Base-by-base conservation (phyloP, 2,113 vertebrate species). In the Pituophis catenifer region DNA sequence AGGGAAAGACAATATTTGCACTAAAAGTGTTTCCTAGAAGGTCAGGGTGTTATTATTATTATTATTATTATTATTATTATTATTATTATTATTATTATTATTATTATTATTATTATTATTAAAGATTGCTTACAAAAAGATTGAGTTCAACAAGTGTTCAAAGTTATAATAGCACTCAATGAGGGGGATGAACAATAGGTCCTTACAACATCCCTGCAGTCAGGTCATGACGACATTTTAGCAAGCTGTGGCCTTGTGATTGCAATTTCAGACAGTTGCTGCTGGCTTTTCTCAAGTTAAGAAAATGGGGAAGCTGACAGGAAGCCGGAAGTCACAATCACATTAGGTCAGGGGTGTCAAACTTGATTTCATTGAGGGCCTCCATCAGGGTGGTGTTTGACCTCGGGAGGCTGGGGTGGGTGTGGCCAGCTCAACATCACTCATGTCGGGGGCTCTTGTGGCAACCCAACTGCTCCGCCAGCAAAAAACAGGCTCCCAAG, bases 1-100 rank as follows among this genome's bases (percentile, higher is more conserved):
- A 90, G 75, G 88, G 90, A 92, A 92, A 65, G 88, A 55, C 75
- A 90, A 70, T 92, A 92, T 54, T 90, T 92, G 65, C 50, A 90
- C 81, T 90, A 90, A 87, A 65, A 29, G 89, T 65, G 75, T 94
- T 89, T 52, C 52, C 81, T 90, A 81, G 86, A 57, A 90, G 52
- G 26, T 58, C 91, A 75, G 9, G 24, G 75, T 94, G 12, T 15
- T 29, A 70, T 94, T 58, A 2, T 23, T 55, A 5, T 55, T 19
- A 5, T 55, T 55, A 19, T 57, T 59, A 24, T 59, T 59, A 62
- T 62, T 62, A 62, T 62, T 50, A 52, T 55, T 55, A 19, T 57
- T 59, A 24, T 59, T 59, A 62, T 62, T 62, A 62, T 62, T 50
- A 52, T n/a, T n/a, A n/a, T 15, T 29, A 70, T 94, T 58, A 2